Evolutionary conservation across 2,113 vertebrate species (phyloP).

Genomic region (Carassius auratus): DNA sequence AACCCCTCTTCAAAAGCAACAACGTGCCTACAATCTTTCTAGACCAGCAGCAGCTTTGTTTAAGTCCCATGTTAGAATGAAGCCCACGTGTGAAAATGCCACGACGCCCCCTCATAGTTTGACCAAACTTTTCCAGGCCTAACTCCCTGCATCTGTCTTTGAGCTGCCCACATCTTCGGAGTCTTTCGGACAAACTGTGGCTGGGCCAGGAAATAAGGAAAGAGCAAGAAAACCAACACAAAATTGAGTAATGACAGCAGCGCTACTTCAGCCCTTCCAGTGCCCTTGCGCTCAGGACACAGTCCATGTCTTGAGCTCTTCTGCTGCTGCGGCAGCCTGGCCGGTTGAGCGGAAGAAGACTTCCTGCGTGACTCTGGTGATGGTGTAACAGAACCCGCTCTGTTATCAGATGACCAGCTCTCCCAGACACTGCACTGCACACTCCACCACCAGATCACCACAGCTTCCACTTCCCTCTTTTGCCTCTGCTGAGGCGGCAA

Average conservation of each 20-base stretch:
- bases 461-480: constrained; percentile 75
- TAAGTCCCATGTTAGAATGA: constrained; percentile 24
- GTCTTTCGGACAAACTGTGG: constrained; percentile 52
- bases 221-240: constrained; percentile 36
- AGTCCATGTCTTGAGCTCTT: constrained; percentile 8
- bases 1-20: neutral
- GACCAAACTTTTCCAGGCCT: constrained; percentile 59
- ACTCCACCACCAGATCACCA: constrained; percentile 62
- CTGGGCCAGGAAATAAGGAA: constrained; percentile 47
- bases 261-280: constrained; percentile 23
- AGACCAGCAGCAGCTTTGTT: constrained; percentile 37
- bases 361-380: constrained; percentile 76
- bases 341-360: constrained; percentile 65
- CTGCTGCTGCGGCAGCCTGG: constrained; percentile 63
- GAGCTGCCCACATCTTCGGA: constrained; percentile 33
- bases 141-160: constrained; percentile 45
- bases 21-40: constrained; percentile 19
- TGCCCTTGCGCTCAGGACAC: constrained; percentile 35
- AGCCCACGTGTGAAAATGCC: constrained; percentile 48
- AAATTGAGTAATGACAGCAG: neutral
- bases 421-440: constrained; percentile 67
- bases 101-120: constrained; percentile 53
- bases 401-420: constrained; percentile 84
- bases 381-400: constrained; percentile 81
- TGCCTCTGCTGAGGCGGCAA: constrained; percentile 51